Conservation (phyloP, 2,797 vertebrate species). For the Myotis daubentonii region DNA sequence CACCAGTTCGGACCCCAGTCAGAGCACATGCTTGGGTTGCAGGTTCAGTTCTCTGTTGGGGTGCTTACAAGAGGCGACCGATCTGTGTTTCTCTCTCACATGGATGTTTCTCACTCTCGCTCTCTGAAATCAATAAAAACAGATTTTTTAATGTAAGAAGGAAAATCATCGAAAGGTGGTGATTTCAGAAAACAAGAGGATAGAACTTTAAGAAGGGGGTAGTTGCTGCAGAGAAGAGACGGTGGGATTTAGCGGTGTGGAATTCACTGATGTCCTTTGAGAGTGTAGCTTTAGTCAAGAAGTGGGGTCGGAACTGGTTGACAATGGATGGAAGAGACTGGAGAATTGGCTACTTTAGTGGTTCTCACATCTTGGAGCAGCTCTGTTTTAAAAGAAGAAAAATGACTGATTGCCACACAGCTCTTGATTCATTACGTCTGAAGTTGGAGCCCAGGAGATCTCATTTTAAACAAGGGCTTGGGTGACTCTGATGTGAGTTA, state of each 20-base stretch:
- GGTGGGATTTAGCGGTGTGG: neutral
- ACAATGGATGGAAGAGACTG: neutral
- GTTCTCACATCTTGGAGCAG: neutral
- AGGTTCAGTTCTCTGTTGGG: neutral
- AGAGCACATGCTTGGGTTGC: neutral
- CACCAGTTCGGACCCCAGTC: neutral
- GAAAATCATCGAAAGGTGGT: neutral
- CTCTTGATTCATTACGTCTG: neutral
- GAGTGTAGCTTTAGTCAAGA: neutral
- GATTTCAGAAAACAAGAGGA: neutral
- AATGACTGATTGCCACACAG: neutral
- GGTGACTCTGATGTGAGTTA: neutral
- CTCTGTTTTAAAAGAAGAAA: slow-evolving; percentile 9
- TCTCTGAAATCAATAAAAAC: neutral
- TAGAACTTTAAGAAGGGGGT: neutral
- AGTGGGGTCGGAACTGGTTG: neutral
- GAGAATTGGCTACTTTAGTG: neutral
- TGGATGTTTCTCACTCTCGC: neutral
- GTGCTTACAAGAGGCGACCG: no score
- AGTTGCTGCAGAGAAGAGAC: neutral
- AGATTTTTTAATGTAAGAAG: neutral
- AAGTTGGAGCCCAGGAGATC: neutral
- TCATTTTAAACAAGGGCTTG: slow-evolving; percentile 3
- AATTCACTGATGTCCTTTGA: neutral
- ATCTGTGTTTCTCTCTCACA: neutral